phyloP scores from a whole-genome alignment of 2,797 vertebrate genomes.

The Gymnoscopelus braueri region DNA sequence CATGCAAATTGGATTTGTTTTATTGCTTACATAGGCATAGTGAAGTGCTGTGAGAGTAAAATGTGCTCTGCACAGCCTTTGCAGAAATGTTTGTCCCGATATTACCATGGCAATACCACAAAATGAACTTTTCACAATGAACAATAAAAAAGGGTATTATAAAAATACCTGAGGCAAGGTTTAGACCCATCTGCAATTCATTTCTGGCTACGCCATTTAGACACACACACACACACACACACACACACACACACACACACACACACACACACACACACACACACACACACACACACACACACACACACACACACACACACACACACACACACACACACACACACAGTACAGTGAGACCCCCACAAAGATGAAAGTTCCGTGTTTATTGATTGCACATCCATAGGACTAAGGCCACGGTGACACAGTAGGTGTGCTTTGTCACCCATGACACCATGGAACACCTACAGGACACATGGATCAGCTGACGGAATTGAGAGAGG shows the following conservation, averaged over 20 bases:
- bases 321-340: not conserved
- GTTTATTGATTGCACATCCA: constrained; percentile 49
- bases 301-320: too few species aligned
- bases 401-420: constrained; percentile 10
- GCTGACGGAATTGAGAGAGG: constrained; percentile 18
- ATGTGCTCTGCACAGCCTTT: not conserved
- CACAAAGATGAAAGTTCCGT: constrained; percentile 16
- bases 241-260: not conserved
- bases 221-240: constrained; percentile 1
- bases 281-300: too few species aligned
- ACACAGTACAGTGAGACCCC: not conserved
- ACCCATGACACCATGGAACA: constrained; percentile 6
- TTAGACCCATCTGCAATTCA: not conserved
- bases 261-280: not conserved
- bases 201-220: not conserved
- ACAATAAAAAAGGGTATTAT: not conserved
- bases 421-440: constrained; percentile 12
- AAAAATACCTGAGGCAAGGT: not conserved
- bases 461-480: constrained; percentile 7
- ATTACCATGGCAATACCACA: not conserved
- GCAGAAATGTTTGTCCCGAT: not conserved
- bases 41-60: not conserved
- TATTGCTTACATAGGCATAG: constrained; percentile 4
- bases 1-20: not conserved
- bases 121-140: constrained; percentile 1